Evolutionary conservation across 2,113 vertebrate species (phyloP).

Genomic region (Muntiacus muntjak): DNA sequence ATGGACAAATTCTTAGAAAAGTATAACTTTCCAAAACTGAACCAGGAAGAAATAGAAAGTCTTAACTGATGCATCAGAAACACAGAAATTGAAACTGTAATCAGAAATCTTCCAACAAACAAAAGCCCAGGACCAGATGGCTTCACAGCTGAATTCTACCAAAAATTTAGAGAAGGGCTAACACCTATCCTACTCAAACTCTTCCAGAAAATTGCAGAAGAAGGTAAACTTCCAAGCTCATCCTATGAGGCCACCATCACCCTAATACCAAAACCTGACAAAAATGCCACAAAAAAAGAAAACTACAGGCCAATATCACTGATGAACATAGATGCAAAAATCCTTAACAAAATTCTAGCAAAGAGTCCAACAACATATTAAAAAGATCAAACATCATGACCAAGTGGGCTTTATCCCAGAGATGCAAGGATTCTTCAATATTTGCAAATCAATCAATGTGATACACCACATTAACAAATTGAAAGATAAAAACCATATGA

Average conservation of each 20-base stretch:
- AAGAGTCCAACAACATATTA: background rate
- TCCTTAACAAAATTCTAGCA: background rate
- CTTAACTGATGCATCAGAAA: background rate
- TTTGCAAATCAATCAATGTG: background rate
- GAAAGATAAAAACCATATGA: background rate
- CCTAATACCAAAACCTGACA: background rate
- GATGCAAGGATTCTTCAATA: background rate
- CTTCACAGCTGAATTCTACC: background rate
- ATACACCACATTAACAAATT: background rate
- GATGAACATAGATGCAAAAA: background rate
- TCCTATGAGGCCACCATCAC: background rate
- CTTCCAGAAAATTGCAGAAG: background rate
- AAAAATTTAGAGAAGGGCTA: background rate
- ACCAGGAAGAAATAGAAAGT: background rate
- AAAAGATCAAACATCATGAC: background rate
- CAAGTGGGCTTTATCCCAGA: background rate
- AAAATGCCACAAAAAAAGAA: background rate
- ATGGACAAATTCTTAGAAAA: background rate
- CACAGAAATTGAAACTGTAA: background rate
- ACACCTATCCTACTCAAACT: background rate
- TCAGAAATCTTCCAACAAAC: background rate
- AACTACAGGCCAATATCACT: background rate
- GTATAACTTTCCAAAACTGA: background rate
- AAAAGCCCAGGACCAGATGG: background rate
- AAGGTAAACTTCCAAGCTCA: background rate